A percentile compares a stretch with the other conserved stretches of the same genome.
These are phyloP conservation scores for Tenodera sinensis DNA, from an alignment of 2,888 invertebrate species.

Conservation along the genomic window DNA sequence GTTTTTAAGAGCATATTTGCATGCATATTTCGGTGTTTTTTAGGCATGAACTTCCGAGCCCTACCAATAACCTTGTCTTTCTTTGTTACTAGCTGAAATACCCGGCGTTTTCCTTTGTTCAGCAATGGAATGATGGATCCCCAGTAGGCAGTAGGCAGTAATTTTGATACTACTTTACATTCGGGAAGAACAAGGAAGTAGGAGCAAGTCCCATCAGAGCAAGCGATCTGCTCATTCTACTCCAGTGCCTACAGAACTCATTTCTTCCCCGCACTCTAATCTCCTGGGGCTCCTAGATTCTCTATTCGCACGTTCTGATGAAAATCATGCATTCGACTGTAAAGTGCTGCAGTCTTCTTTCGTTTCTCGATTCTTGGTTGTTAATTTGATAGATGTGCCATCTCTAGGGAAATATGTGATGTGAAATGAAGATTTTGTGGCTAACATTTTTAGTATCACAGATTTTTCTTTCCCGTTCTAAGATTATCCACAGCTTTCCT, in stretches of 20 bases:
- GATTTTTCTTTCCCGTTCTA: not conserved
- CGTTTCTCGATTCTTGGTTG: not conserved
- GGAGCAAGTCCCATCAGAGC: too few relatives aligned
- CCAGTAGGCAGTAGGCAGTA: not conserved
- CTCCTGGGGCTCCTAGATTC: not conserved
- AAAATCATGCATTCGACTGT: not conserved
- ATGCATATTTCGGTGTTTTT: too few relatives aligned
- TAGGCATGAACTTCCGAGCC: too few relatives aligned
- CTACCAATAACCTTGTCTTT: too few relatives aligned
- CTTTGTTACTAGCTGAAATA: too few relatives aligned
- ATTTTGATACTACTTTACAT: not conserved
- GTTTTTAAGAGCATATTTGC: too few relatives aligned
- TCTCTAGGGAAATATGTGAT: not conserved
- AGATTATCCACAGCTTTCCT: not conserved
- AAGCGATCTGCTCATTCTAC: not conserved
- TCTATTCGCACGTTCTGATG: not conserved
- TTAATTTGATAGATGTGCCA: not conserved
- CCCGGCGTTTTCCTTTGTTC: too few relatives aligned
- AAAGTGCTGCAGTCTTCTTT: not conserved
- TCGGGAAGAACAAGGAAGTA: not conserved
- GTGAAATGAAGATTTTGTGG: not conserved
- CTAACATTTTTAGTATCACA: not conserved
- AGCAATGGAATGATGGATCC: too few relatives aligned
- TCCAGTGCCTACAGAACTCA: not conserved
- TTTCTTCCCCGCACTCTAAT: not conserved